These are phyloP conservation scores for Lonchura striata DNA, from an alignment of 2,113 vertebrate species.

Conservation along the genomic window DNA sequence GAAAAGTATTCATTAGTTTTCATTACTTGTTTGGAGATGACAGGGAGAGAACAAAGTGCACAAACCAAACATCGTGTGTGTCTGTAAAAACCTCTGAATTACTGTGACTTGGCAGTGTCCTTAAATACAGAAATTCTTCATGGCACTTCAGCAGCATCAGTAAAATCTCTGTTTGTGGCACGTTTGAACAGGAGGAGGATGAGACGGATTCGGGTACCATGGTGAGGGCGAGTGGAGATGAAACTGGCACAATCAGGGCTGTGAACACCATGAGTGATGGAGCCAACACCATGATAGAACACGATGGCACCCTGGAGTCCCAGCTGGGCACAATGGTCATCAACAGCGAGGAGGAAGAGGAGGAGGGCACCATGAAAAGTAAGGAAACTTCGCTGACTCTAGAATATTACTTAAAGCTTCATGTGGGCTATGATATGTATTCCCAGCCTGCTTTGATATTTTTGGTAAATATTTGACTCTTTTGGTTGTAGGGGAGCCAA, in stretches of 20 bases:
- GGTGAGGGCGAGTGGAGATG: conserved; percentile 81
- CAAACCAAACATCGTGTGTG: not conserved
- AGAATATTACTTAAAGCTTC: not conserved
- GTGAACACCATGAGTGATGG: conserved; percentile 76
- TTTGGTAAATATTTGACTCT: not conserved
- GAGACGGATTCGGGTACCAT: conserved; percentile 90
- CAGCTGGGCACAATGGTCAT: conserved; percentile 95
- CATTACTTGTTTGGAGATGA: not conserved
- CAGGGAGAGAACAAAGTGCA: not conserved
- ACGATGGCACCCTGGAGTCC: conserved; percentile 80
- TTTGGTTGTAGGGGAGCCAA: not conserved
- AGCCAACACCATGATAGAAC: conserved; percentile 83
- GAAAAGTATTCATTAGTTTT: not conserved
- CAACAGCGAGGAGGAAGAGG: conserved; percentile 86
- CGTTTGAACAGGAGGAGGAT: conserved; percentile 84
- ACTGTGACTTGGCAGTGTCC: not conserved
- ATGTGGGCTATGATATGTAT: not conserved
- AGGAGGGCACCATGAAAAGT: conserved; percentile 93
- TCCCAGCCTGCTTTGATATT: not conserved
- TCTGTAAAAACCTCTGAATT: not conserved
- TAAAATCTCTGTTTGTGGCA: not conserved
- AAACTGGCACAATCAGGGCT: conserved; percentile 82
- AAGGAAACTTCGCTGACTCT: conserved; percentile 48
- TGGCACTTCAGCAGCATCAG: not conserved
- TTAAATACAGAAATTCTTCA: not conserved